phyloP scores from a whole-genome alignment of 1,140 invertebrate species.

The Bombus ignitus region DNA sequence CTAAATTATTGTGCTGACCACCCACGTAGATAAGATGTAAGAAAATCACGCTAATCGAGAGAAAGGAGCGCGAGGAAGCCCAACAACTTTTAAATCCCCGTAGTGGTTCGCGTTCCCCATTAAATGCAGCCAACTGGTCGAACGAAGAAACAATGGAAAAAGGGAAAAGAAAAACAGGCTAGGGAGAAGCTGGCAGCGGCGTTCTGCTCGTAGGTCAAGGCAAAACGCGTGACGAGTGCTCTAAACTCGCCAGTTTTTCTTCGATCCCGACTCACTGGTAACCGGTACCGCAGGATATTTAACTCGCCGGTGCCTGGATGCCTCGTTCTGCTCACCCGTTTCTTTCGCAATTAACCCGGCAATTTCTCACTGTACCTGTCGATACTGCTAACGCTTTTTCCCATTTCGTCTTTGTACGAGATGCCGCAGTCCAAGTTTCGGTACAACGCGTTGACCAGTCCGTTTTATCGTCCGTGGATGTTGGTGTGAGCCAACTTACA shows the following conservation, averaged over 20 bases:
- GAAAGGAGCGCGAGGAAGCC: neutral
- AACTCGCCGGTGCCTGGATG: constrained; percentile 39
- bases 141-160: neutral
- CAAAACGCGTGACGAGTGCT: constrained; percentile 21
- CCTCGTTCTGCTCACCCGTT: constrained; percentile 35
- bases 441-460: too few species aligned
- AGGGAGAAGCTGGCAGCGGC: neutral
- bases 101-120: neutral
- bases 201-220: constrained; percentile 13
- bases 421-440: too few species aligned
- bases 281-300: constrained; percentile 53
- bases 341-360: constrained; percentile 60
- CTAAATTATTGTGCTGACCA: neutral
- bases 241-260: constrained; percentile 51
- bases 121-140: neutral
- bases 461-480: too few species aligned
- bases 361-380: constrained; percentile 65
- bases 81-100: constrained; percentile 10
- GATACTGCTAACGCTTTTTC: constrained; percentile 54
- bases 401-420: constrained; percentile 35
- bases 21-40: too few species aligned
- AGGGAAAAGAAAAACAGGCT: neutral
- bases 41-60: neutral
- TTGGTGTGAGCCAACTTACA: too few species aligned
- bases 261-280: neutral